A percentile compares a stretch with the other conserved stretches of the same genome.
Conservation (phyloP, 1,140 invertebrate genomes). For the Lanistes nyassanus region DNA sequence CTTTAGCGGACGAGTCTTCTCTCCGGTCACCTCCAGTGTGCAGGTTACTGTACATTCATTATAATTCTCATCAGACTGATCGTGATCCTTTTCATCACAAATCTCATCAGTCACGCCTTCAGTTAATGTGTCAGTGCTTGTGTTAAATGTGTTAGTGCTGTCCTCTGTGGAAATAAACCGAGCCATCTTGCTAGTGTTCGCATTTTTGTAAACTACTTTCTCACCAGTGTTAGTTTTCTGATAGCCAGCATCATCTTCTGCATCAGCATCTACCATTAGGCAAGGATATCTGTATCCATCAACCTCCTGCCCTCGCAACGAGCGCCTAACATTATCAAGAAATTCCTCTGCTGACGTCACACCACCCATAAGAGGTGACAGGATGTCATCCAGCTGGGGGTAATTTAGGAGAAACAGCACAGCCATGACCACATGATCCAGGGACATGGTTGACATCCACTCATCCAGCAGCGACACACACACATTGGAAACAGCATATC, state of each 20-base stretch:
- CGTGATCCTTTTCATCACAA: no score
- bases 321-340: conserved; percentile 45
- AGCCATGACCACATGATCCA: conserved; percentile 50
- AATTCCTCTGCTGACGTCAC: conserved; percentile 34
- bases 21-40: no score
- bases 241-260: not conserved
- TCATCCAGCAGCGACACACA: conserved; percentile 51
- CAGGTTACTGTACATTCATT: no score
- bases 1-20: no score
- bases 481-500: conserved; percentile 48
- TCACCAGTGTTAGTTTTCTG: not conserved
- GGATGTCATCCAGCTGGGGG: conserved; percentile 50
- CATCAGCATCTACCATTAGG: conserved; percentile 14
- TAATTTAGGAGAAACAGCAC: conserved; percentile 55
- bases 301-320: conserved; percentile 42
- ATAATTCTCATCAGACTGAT: no score
- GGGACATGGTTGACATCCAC: conserved; percentile 34
- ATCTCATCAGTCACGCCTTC: no score
- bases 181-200: no score
- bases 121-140: not conserved
- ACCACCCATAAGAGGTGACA: conserved; percentile 46
- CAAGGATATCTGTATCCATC: conserved; percentile 37
- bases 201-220: not conserved
- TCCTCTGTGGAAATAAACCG: no score
- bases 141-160: not conserved